Evolutionary conservation across 2,888 invertebrate species (phyloP), one percentile per base, ranked within the genome.

Genomic region (Platycheirus albimanus): DNA sequence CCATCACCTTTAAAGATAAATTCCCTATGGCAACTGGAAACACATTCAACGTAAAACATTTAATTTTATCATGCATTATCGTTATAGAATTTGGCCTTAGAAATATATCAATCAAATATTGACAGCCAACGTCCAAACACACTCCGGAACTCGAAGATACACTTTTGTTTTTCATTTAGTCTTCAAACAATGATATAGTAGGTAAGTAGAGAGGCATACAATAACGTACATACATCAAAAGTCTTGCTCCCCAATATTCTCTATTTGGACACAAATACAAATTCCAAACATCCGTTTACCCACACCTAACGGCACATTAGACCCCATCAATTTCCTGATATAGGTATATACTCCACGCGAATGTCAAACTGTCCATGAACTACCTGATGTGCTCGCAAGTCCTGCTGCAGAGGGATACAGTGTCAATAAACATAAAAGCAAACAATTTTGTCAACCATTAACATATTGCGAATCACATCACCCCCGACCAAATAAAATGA

Each of bases 21-120:
- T n/a, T 78, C 79, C 63, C 72, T n/a, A 38, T 7, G 58, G 56
- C 38, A 30, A n/a, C 20, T 33, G n/a, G n/a, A n/a, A 33, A 33
- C 41, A 17, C 17, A 36, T 38, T 38, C 38, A 8, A 47, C 10
- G 7, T 10, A 67, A 67, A 28, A 45, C 38, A 58, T 28, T 38
- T 49, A 41, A 54, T 69, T 43, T 10, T 38, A 30, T 64, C 56
- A 64, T 71, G 45, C 58, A 58, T 70, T 71, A 70, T 51, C 66
- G 64, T 58, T 58, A n/a, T 19, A 67, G 20, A 71, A 52, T 45
- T 70, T 15, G 36, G 52, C 20, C 15, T 45, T 8, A 15, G 47
- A 19, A 63, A 64, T 77, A 72, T 78, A 83, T 83, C 83, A 83
- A 83, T 83, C 83, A 83, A 83, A 83, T 83, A 83, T 83, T 83